These are phyloP conservation scores for Melanophora roralis DNA, from an alignment of 2,888 invertebrate genomes.

Conservation along the genomic window DNA sequence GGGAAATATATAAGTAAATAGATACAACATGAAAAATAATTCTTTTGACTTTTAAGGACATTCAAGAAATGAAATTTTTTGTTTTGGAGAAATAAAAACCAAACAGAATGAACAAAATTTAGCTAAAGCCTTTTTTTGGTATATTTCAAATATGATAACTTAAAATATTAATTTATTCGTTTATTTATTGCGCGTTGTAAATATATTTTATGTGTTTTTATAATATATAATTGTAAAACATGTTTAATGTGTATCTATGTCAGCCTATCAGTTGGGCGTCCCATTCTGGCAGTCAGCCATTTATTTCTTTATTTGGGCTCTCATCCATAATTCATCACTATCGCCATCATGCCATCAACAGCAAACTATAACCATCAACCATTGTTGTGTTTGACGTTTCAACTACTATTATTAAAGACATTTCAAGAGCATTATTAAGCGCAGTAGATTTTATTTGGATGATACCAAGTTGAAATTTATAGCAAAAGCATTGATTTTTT, in stretches of 20 bases:
- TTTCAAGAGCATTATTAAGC: constrained; percentile 50
- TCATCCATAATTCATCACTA: constrained; percentile 29
- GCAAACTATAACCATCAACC: not conserved
- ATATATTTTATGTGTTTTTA: not conserved
- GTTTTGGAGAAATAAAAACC: too few relatives aligned
- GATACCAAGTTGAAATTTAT: constrained; percentile 20
- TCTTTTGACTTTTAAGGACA: too few relatives aligned
- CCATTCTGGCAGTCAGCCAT: not conserved
- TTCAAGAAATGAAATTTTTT: too few relatives aligned
- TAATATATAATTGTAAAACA: too few relatives aligned
- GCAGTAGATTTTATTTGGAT: constrained; percentile 56
- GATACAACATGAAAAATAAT: too few relatives aligned
- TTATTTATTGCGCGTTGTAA: not conserved
- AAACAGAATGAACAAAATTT: too few relatives aligned
- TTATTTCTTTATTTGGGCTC: not conserved
- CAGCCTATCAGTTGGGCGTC: too few relatives aligned
- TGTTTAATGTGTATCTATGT: too few relatives aligned
- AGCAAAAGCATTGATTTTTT: constrained; percentile 51
- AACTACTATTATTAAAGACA: constrained; percentile 16
- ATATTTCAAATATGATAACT: not conserved
- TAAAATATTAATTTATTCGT: too few relatives aligned
- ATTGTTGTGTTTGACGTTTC: constrained; percentile 1
- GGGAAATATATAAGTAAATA: too few relatives aligned
- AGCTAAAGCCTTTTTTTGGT: not conserved
- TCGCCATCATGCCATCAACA: constrained; percentile 11